These are phyloP conservation scores for Stegodyphus dumicola DNA, from an alignment of 1,140 invertebrate species.

Conservation along the genomic window DNA sequence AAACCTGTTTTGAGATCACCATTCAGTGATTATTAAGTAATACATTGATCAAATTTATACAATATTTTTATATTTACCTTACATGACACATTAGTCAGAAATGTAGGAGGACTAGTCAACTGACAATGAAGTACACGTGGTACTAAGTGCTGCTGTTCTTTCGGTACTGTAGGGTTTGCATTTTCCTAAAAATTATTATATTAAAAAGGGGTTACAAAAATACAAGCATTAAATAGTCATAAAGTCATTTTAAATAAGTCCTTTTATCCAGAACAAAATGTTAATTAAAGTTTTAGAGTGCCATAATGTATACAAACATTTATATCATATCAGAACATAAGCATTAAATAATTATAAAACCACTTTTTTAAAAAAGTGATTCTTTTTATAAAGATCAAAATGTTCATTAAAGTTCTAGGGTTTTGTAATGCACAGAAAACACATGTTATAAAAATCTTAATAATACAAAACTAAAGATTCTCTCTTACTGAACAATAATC, in stretches of 20 bases:
- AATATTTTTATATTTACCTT: slow-evolving; percentile 13
- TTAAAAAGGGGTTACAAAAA: too few species aligned
- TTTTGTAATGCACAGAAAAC: too few species aligned
- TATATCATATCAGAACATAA: too few species aligned
- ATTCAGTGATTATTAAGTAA: too few species aligned
- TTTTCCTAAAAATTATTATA: not conserved
- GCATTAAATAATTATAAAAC: not conserved
- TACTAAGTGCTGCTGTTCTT: not conserved
- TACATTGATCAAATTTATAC: too few species aligned
- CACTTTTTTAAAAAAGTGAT: not conserved
- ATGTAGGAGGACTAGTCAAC: slow-evolving; percentile 39
- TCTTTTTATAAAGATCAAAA: not conserved
- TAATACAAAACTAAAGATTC: too few species aligned
- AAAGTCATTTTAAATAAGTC: not conserved
- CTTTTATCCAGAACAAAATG: not conserved
- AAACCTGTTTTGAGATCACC: too few species aligned
- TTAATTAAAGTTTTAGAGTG: not conserved
- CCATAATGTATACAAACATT: too few species aligned
- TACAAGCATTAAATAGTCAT: not conserved
- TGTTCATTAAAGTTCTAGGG: not conserved
- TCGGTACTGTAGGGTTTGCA: not conserved
- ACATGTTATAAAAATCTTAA: too few species aligned
- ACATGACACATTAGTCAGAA: slow-evolving; percentile 43
- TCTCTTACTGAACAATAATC: too few species aligned
- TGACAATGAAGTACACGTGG: not conserved